Evolutionary conservation across 1,140 invertebrate genomes (phyloP), one percentile per base, ranked within the genome.

Genomic region (Psilanteris sp.): DNA sequence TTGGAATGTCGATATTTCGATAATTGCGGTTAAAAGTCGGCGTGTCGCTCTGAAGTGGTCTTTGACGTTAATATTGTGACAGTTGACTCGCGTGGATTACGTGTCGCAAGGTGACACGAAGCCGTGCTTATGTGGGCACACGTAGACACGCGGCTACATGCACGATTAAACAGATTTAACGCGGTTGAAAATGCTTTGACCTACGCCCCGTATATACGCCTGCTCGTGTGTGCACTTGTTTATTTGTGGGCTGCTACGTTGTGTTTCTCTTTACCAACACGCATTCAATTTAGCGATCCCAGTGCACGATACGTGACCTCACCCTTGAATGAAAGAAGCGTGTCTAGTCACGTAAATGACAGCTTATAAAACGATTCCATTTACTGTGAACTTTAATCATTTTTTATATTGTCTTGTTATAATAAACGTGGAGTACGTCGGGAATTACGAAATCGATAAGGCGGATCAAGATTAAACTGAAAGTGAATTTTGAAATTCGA

Each of bases 311-410:
- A 74, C 68, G 41, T 54, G 83, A 83, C 81, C 83, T 85, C 80
- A 83, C 67, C 81, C 82, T 81, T 84, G 79, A 71, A 37, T 44
- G 48, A 68, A 81, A 80, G 80, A 78, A 83, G 80, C 81, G 80
- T 75, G 59, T 37, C n/a, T 44, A 31, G 79, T 83, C 77, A 80
- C 81, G 78, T 82, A 73, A 82, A 39, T 64, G 50, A 55, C 41
- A 62, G 46, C 15, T 44, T 44, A 18, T 27, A 62, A 55, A 62
- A 46, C 68, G 26, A 39, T 24, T 50, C 7, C 31, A 8, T 46
- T 70, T 52, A 52, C 39, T 36, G 14, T 5, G 4, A n/a, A 43
- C 26, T 52, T 34, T 32, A 46, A 27, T 31, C 36, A 15, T 61
- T 34, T 61, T 59, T 37, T 36, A n/a, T n/a, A n/a, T n/a, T n/a